phyloP scores from a whole-genome alignment of 2,888 invertebrate species.

The Petrolisthes manimaculis region DNA sequence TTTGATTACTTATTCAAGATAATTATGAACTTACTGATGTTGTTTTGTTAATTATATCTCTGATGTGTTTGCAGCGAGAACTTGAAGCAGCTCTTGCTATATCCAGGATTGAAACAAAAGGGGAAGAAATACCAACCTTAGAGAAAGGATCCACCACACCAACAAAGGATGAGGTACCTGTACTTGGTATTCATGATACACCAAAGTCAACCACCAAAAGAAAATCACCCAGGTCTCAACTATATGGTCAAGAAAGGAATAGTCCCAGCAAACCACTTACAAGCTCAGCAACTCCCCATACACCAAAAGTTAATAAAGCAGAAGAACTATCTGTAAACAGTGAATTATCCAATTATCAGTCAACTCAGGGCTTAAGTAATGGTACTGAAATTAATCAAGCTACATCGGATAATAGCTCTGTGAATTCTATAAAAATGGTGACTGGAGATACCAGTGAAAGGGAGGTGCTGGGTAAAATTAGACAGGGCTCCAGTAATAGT shows the following conservation, averaged over 20 bases:
- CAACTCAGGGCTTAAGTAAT: background rate
- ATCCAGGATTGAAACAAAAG: slow-evolving; percentile 24
- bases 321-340: background rate
- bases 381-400: background rate
- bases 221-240: too few relatives aligned
- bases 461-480: background rate
- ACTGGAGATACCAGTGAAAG: background rate
- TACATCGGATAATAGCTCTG: background rate
- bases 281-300: background rate
- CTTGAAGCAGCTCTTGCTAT: slow-evolving; percentile 45
- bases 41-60: background rate
- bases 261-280: too few relatives aligned
- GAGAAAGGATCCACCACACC: background rate
- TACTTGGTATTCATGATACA: background rate
- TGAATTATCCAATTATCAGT: background rate
- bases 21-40: background rate
- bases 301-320: background rate
- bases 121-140: background rate
- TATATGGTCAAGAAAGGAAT: too few relatives aligned
- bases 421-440: too few relatives aligned
- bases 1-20: background rate
- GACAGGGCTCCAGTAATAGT: background rate
- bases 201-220: too few relatives aligned
- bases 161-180: background rate
- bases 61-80: slow-evolving; percentile 30